Evolutionary conservation across 2,888 invertebrate genomes (phyloP), one percentile per base, ranked within the genome.

Genomic region (Drymonia ruficornis): DNA sequence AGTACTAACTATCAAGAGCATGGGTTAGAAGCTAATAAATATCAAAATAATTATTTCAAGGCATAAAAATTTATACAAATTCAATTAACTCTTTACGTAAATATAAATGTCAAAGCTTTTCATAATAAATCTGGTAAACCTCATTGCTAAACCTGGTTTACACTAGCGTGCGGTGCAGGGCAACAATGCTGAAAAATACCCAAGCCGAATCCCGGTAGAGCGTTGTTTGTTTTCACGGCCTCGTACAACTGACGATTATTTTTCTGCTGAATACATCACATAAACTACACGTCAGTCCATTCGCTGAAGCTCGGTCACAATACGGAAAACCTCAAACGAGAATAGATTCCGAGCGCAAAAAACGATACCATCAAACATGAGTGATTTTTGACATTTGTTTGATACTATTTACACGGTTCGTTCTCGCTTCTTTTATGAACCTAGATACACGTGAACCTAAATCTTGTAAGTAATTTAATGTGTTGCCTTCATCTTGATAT

Each of bases 201-300:
- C 59, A 62, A 63, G 55, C 64, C 65, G 61, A 44, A 66, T 63
- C 60, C 58, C 66, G 67, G 63, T 67, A 73, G 72, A 76, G 63
- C 38, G 54, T 67, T 83, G 84, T 87, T 87, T 87, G 81, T 86
- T 85, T 81, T 79, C 70, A 63, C 75, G 71, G 55, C 74, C 72
- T 78, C 78, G 76, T 71, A 74, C 78, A 77, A 70, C 73, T 70
- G 71, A 65, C 67, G 76, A 78, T 81, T 80, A 79, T 80, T 87
- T 82, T 76, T 65, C 78, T 72, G 72, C 68, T 61, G 71, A 68
- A 78, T 69, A 70, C 68, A 72, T 70, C 67, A 69, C 69, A 75
- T 80, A 78, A 83, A 84, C 81, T 77, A 61, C 73, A 70, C 82
- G 82, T 83, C 87, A 80, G 70, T 81, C 55, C 59, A 52, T 69